Percentiles rank a stretch among this genome's conserved stretches.
phyloP scores from a whole-genome alignment of 1,140 invertebrate species.

The Solenopsis invicta region DNA sequence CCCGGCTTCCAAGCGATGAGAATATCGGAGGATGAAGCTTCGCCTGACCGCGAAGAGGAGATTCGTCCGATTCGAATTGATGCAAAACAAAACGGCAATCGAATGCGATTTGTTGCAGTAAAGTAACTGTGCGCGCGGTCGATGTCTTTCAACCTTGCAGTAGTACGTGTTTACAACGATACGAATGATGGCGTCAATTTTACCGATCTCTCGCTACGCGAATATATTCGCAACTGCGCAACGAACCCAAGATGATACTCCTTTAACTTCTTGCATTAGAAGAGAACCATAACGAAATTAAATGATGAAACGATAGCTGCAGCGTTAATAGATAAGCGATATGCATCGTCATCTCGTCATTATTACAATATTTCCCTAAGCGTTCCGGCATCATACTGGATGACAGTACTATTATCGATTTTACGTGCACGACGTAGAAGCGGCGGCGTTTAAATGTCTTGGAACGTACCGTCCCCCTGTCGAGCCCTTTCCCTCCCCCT shows the following conservation, averaged over 20 bases:
- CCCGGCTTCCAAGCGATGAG: slow-evolving; percentile 4
- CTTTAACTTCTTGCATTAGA: background rate
- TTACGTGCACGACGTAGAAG: slow-evolving; percentile 23
- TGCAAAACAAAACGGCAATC: slow-evolving; percentile 4
- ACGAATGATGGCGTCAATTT: slow-evolving; percentile 25
- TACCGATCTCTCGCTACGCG: background rate
- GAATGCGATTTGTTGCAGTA: slow-evolving; percentile 11
- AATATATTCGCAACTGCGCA: background rate
- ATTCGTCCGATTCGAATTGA: slow-evolving; percentile 16
- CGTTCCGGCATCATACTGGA: slow-evolving; percentile 3
- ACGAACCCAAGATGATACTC: background rate
- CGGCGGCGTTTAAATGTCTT: slow-evolving; percentile 39
- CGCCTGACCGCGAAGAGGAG: slow-evolving; percentile 21
- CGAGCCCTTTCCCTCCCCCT: background rate
- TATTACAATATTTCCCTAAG: slow-evolving; percentile 30
- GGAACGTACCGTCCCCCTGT: slow-evolving; percentile 33
- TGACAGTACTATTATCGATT: slow-evolving; percentile 52
- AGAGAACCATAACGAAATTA: background rate
- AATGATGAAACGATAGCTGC: background rate
- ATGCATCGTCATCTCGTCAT: slow-evolving; percentile 42
- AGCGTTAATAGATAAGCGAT: background rate
- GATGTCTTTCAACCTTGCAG: background rate
- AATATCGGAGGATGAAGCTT: background rate
- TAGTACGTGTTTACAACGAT: slow-evolving; percentile 6
- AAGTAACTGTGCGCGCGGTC: background rate